Evolutionary conservation across 2,888 invertebrate genomes (phyloP), one percentile per base, ranked within the genome.

Genomic region (Drosophila conformis): DNA sequence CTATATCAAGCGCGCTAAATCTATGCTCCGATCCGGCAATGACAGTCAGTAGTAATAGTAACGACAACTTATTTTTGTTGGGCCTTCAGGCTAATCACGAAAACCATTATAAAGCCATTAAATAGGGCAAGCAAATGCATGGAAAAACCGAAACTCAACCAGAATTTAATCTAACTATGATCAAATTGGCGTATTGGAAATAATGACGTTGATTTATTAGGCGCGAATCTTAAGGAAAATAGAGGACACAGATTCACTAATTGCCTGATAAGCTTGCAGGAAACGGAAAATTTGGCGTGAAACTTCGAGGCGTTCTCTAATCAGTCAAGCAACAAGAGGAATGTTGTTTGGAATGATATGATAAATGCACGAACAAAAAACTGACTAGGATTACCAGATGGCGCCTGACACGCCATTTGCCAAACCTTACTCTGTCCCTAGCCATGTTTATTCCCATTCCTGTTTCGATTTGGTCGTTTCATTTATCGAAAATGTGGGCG

Each of bases 31-130:
- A 65, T 68, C 49, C 33, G 42, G 51, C 54, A 69, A 59, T 51
- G 58, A 46, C 31, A 58, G 15, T 33, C 59, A 29, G 25, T 29
- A 42, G 25, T 29, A 36, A 27, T 27, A 36, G 33, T 13, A 57
- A 42, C 51, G 18, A n/a, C 40, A 71, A 64, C 64, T 76, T 68
- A 27, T 48, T 77, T 57, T 61, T 21, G 57, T 27, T 56, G 59
- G 25, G 51, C 59, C 73, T 54, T 21, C 31, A 48, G 69, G 80
- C 66, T 74, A 80, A 80, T 85, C 72, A 49, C 65, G 54, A 59
- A 63, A 79, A 60, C 74, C 76, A 87, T 89, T 84, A 79, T 85
- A 77, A 82, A 73, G 74, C 77, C 90, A 89, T 85, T 89, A 84
- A 72, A 66, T 61, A 60, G 66, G 83, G 57, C 80, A 87, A 85